Percentiles rank a stretch among this genome's conserved stretches.
phyloP scores from a whole-genome alignment of 2,797 vertebrate species.

The Rousettus madagascariensis region DNA sequence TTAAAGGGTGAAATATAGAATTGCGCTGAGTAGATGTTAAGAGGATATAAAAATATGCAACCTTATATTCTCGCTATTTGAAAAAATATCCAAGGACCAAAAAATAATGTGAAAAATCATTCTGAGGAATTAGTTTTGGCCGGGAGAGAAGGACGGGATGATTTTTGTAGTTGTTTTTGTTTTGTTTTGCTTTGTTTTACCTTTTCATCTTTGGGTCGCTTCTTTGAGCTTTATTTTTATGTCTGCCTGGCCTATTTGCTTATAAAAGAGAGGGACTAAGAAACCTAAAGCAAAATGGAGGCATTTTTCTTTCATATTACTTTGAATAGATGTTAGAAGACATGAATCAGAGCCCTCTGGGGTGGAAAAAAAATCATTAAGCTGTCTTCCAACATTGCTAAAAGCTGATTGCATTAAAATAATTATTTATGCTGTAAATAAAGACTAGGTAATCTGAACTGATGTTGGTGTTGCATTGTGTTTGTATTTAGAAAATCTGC shows the following conservation, averaged over 20 bases:
- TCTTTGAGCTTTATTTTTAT: conserved; percentile 32
- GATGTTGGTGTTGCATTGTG: background rate
- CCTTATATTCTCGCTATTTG: background rate
- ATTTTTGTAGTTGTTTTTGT: background rate
- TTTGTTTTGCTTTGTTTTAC: background rate
- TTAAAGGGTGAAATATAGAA: background rate
- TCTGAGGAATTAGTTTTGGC: background rate
- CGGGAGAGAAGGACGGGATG: too few species aligned
- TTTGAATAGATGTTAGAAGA: background rate
- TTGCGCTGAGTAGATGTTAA: background rate
- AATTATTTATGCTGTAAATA: conserved; percentile 56
- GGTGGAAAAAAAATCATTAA: conserved; percentile 22
- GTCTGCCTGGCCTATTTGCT: background rate
- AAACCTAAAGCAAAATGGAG: background rate
- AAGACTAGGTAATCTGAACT: conserved; percentile 22
- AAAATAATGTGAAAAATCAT: background rate
- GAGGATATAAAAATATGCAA: background rate
- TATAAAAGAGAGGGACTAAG: background rate
- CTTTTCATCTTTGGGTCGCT: background rate
- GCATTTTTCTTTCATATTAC: conserved; percentile 25
- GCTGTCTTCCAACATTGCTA: conserved; percentile 40
- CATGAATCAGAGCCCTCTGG: conserved; percentile 37
- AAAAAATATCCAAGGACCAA: background rate
- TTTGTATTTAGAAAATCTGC: conserved; percentile 42
- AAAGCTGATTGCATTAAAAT: conserved; percentile 58